A percentile compares a stretch with the other conserved stretches of the same genome.
These are phyloP conservation scores for Tragelaphus strepsiceros DNA, from an alignment of 2,113 vertebrate genomes.

Conservation along the genomic window DNA sequence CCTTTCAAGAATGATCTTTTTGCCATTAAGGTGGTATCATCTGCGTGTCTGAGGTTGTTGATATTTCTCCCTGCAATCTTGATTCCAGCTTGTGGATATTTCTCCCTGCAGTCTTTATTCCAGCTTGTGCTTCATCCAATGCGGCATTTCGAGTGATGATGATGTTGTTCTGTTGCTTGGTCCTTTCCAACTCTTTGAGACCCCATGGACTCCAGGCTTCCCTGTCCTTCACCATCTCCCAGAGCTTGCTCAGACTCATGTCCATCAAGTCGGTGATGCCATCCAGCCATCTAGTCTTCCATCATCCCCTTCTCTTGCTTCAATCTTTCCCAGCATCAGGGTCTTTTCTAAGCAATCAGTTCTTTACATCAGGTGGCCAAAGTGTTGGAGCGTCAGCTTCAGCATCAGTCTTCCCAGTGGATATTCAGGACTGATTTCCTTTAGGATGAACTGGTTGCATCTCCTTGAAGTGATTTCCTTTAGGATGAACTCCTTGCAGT, in stretches of 20 bases:
- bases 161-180: accelerated
- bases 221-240: not conserved
- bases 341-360: not conserved
- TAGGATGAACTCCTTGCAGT: not conserved
- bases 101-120: not conserved
- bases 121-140: not conserved
- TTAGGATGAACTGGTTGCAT: not conserved
- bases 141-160: not conserved
- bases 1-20: not conserved
- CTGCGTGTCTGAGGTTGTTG: not conserved
- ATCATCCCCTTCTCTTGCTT: not conserved
- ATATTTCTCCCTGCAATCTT: not conserved
- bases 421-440: not conserved
- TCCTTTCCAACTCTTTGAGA: not conserved
- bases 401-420: not conserved
- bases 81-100: not conserved
- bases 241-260: not conserved
- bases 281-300: not conserved
- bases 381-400: not conserved
- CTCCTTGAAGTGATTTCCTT: not conserved
- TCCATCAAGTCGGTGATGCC: not conserved
- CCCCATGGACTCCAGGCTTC: not conserved
- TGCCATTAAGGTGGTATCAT: not conserved
- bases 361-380: not conserved
- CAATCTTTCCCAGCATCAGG: not conserved